Evolutionary conservation across 2,113 vertebrate species (phyloP).

Genomic region (Rhipidura dahli): DNA sequence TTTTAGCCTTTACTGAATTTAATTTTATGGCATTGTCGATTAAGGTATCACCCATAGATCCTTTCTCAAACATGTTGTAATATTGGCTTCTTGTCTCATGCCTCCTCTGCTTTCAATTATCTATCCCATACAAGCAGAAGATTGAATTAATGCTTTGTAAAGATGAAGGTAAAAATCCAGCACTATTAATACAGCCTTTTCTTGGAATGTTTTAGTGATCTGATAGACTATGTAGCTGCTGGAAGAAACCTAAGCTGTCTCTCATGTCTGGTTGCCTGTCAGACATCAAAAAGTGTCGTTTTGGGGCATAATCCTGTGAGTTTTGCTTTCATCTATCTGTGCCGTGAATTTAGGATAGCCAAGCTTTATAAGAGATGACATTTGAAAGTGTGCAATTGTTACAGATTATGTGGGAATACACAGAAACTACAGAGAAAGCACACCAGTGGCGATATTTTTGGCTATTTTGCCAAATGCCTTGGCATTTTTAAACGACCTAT

Average conservation of each 20-base stretch:
- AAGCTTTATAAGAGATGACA: neutral
- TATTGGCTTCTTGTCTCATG: neutral
- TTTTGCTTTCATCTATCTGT: neutral
- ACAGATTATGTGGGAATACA: neutral
- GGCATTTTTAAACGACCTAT: neutral
- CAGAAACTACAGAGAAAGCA: neutral
- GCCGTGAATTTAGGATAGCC: neutral
- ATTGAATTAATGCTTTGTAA: neutral
- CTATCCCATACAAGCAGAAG: neutral
- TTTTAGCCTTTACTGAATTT: neutral
- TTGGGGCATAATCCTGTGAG: neutral
- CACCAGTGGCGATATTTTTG: fast-evolving
- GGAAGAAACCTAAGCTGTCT: neutral
- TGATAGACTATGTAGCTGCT: neutral
- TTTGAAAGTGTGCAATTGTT: neutral
- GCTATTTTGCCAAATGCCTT: neutral
- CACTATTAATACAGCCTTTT: neutral
- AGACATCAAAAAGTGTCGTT: neutral
- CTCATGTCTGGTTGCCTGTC: neutral
- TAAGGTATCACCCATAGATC: neutral
- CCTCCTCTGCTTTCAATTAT: neutral
- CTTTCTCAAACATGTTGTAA: neutral
- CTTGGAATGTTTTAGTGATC: neutral
- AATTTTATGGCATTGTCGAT: neutral
- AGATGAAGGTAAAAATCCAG: neutral